These are phyloP conservation scores for Chionodraco myersi DNA, from an alignment of 2,113 vertebrate genomes.

Conservation along the genomic window DNA sequence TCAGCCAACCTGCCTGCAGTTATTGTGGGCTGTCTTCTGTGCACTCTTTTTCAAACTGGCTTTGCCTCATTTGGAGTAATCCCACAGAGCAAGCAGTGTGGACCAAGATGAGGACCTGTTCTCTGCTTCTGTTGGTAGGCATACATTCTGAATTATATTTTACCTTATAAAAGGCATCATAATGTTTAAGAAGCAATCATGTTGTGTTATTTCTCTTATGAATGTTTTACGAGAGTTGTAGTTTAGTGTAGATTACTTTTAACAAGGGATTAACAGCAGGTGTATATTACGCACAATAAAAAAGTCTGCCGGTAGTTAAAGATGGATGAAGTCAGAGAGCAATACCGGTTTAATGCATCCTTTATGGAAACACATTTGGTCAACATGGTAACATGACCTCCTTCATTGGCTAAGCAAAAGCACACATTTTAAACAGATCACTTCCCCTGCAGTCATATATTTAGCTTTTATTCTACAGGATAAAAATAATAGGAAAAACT, in stretches of 20 bases:
- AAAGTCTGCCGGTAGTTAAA: background rate
- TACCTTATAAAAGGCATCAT: background rate
- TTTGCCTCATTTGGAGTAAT: constrained; percentile 8
- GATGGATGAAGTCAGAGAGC: background rate
- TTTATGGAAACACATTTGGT: background rate
- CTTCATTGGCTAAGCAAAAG: background rate
- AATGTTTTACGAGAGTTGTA: background rate
- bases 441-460: background rate
- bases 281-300: background rate
- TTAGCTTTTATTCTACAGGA: background rate
- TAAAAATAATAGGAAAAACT: too few species aligned
- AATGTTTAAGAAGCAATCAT: background rate
- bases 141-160: constrained; percentile 4
- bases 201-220: background rate
- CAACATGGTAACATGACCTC: background rate
- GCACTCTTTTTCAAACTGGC: background rate
- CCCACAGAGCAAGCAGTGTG: background rate
- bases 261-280: too few species aligned
- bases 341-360: constrained; percentile 9
- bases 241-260: background rate
- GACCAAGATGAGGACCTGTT: constrained; percentile 49
- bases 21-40: constrained; percentile 53
- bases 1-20: constrained; percentile 51
- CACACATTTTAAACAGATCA: background rate
- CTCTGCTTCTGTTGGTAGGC: constrained; percentile 70